Conservation (phyloP, 2,797 vertebrate genomes). For the Enteromius mattozi region DNA sequence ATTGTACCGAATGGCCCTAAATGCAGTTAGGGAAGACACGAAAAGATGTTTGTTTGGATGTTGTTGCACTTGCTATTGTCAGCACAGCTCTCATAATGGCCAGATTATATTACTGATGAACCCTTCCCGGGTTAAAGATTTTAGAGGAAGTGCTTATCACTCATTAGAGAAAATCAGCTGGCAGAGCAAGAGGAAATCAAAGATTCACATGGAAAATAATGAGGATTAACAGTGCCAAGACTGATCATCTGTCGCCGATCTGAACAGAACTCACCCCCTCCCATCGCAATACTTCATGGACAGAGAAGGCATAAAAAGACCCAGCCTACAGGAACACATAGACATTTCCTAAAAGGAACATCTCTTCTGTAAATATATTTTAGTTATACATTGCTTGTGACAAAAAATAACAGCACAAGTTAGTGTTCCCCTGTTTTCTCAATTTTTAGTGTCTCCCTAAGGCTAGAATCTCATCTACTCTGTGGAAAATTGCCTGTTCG, state of each 20-base stretch:
- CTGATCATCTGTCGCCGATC: conserved; percentile 30
- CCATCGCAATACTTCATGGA: background rate
- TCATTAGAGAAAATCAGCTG: conserved; percentile 57
- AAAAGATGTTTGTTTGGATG: conserved; percentile 3
- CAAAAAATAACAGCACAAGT: background rate
- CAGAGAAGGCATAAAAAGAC: background rate
- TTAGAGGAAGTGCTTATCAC: conserved; percentile 60
- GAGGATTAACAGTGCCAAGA: conserved; percentile 31
- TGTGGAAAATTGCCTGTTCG: background rate
- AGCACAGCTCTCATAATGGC: conserved; percentile 8
- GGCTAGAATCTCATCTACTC: background rate
- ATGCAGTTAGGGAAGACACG: background rate
- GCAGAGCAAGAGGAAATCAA: conserved; percentile 38
- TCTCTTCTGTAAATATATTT: conserved; percentile 2
- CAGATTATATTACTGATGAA: conserved; percentile 61
- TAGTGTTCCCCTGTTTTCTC: background rate
- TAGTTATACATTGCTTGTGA: background rate
- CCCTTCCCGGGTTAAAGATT: conserved; percentile 13
- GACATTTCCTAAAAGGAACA: background rate
- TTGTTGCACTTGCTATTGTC: conserved; percentile 5
- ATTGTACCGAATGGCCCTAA: background rate
- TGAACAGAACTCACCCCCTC: background rate
- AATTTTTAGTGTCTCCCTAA: background rate
- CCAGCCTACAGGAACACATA: background rate
- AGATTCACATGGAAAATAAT: conserved; percentile 37